Base-by-base conservation (phyloP, 2,888 invertebrate species). In the Entomobrya multifasciata region DNA sequence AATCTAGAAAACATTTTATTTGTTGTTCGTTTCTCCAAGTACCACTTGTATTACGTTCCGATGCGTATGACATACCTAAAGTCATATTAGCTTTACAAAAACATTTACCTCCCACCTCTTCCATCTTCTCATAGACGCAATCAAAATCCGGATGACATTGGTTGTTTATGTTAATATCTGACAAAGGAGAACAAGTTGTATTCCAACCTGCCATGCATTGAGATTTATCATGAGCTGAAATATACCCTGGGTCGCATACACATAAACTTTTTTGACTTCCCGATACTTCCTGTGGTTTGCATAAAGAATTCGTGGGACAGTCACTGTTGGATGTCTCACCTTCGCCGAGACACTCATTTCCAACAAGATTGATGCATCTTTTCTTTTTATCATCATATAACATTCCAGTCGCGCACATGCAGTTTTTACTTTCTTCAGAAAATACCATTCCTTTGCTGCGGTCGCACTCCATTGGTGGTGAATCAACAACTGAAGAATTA, bases 81-180 rank as follows among this genome's bases (percentile, higher is more conserved):
- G 81, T 72, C 20, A 25, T 41, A 30, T 81, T 81, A 20, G 25
- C 47, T 72, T 57, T 72, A 55, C 81, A 81, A n/a, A 17, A 57
- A 49, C 70, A 81, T 22, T 74, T 55, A 1, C 55, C 55, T 36
- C 55, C 74, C 36, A 20, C 17, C 8, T 52, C 30, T 11, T 55
- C n/a, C n/a, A n/a, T n/a, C n/a, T 0, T 25, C 41, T 13, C 15
- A 13, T 60, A 47, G 74, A 60, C 22, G 49, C 79, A 85, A 49
- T 78, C 44, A 79, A 85, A 79, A 20, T 85, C 72, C 25, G 85
- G 85, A 72, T 85, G 85, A 36, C 85, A 85, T 6, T 25, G 22
- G 36, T 78, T 65, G 13, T 78, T 52, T 55, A 74, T 74, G 52
- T 11, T 74, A 74, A 74, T 74, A 55, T 77, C 77, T 25, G 60